Percentiles rank a stretch among this genome's conserved stretches.
These are phyloP conservation scores for Mola mola DNA, from an alignment of 2,113 vertebrate genomes.

Conservation along the genomic window DNA sequence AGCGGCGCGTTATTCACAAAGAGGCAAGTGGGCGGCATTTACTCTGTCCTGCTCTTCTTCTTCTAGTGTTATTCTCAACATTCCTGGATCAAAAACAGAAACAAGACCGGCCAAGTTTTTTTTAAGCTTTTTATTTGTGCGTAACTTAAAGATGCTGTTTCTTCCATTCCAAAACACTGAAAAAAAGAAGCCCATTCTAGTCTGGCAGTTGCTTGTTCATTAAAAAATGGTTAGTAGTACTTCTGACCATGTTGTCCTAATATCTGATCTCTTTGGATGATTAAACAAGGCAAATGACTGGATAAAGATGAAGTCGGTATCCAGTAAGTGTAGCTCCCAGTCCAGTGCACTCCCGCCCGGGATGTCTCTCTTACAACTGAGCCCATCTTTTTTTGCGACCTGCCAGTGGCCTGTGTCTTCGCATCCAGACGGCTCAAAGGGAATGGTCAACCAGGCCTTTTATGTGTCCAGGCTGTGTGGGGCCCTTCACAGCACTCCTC, in stretches of 20 bases:
- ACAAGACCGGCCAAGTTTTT: constrained; percentile 71
- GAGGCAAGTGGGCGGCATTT: constrained; percentile 68
- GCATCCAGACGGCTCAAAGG: constrained; percentile 77
- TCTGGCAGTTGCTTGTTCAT: constrained; percentile 59
- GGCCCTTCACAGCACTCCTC: constrained; percentile 44
- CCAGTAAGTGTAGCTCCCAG: constrained; percentile 40
- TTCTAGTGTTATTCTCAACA: constrained; percentile 69
- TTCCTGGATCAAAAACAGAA: constrained; percentile 72
- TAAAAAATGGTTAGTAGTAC: constrained; percentile 46
- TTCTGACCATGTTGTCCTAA: constrained; percentile 46
- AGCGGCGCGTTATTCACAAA: constrained; percentile 62
- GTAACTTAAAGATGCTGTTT: constrained; percentile 76
- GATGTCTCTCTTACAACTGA: constrained; percentile 61
- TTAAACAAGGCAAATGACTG: constrained; percentile 59
- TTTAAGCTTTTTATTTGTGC: constrained; percentile 66
- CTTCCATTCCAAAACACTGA: constrained; percentile 61
- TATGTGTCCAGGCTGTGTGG: constrained; percentile 63
- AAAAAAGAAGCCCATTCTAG: constrained; percentile 53
- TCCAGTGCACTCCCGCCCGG: constrained; percentile 26
- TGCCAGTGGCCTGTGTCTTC: constrained; percentile 65
- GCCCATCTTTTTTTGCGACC: constrained; percentile 75
- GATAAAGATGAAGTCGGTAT: constrained; percentile 44
- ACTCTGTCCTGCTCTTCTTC: constrained; percentile 62
- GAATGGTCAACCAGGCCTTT: constrained; percentile 81
- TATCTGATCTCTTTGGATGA: constrained; percentile 50